Conservation (phyloP, 2,113 vertebrate species). For the Physeter macrocephalus region DNA sequence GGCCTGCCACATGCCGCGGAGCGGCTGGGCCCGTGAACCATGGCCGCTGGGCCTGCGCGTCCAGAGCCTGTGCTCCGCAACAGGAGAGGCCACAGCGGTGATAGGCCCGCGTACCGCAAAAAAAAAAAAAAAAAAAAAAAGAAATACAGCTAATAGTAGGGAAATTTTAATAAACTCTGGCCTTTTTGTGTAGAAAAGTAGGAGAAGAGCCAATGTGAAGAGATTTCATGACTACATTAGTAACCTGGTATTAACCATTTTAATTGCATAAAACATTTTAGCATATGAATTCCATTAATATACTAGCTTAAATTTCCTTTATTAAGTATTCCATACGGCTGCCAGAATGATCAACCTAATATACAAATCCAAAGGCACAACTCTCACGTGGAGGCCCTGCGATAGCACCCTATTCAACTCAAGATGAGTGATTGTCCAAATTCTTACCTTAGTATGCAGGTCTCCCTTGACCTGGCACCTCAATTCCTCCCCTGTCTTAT, state of each 20-base stretch:
- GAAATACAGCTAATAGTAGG: neutral
- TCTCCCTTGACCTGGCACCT: neutral
- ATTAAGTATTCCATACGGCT: neutral
- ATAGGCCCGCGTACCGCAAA: too few species aligned
- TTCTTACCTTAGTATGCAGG: neutral
- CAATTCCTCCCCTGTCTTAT: neutral
- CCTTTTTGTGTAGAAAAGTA: neutral
- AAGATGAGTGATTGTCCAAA: neutral
- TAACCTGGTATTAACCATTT: neutral
- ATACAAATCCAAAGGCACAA: accelerated
- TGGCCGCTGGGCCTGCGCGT: too few species aligned
- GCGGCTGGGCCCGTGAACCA: too few species aligned
- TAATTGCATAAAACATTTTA: neutral
- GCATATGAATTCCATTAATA: neutral
- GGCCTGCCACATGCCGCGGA: too few species aligned
- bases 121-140: too few species aligned
- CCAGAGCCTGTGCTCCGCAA: too few species aligned
- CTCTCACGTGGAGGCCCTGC: neutral
- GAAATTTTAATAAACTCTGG: neutral
- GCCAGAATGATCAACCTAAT: neutral
- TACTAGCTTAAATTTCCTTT: neutral
- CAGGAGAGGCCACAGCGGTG: too few species aligned
- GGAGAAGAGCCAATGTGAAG: neutral
- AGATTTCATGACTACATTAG: neutral
- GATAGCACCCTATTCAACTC: neutral